A percentile compares a stretch with the other conserved stretches of the same genome.
Evolutionary conservation across 2,797 vertebrate species (phyloP).

Genomic region (Phalanger gymnotis): DNA sequence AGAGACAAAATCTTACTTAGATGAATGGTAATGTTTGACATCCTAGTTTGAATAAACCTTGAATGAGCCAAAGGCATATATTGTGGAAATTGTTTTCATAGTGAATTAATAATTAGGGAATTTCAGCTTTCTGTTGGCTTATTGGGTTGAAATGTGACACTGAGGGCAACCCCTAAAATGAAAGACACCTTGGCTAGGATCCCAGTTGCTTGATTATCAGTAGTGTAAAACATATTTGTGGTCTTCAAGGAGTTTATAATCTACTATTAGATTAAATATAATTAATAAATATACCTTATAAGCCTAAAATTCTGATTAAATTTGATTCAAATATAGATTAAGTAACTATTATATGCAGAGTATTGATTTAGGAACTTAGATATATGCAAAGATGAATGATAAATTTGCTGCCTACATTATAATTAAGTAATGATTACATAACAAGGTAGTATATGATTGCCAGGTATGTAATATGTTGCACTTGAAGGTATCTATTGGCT

Average conservation of each 20-base stretch:
- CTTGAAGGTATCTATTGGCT: background rate
- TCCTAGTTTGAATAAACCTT: background rate
- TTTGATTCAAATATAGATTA: background rate
- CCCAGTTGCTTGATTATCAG: background rate
- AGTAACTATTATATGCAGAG: background rate
- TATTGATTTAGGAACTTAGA: background rate
- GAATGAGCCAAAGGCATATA: background rate
- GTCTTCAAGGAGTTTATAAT: background rate
- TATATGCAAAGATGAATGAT: background rate
- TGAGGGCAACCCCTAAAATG: background rate
- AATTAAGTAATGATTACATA: background rate
- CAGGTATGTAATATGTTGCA: background rate
- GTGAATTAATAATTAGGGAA: background rate
- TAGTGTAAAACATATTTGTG: background rate
- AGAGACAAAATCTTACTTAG: slow-evolving; percentile 43
- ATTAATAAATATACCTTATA: background rate
- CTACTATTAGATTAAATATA: background rate
- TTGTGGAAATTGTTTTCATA: background rate
- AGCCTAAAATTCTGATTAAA: background rate
- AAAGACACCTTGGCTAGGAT: background rate
- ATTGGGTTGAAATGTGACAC: background rate
- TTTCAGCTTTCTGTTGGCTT: background rate
- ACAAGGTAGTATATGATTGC: background rate
- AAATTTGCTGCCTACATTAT: background rate
- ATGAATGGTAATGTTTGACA: slow-evolving; percentile 33